These are phyloP conservation scores for Aix galericulata DNA, from an alignment of 2,113 vertebrate genomes.

Conservation along the genomic window DNA sequence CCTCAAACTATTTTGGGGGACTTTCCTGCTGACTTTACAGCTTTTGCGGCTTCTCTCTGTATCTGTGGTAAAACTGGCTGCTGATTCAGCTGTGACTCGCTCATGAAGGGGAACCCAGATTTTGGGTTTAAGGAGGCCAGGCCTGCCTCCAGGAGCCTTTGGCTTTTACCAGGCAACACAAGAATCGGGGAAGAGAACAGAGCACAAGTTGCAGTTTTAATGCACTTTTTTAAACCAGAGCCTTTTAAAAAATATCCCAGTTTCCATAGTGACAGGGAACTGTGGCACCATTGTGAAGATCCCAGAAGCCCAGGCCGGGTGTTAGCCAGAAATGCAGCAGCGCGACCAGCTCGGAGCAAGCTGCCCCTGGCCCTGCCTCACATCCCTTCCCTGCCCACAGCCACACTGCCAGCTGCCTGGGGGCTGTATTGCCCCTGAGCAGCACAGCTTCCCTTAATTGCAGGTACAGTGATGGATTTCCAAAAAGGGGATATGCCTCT, in stretches of 20 bases:
- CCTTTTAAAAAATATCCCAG: slow-evolving; percentile 9
- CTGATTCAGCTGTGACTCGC: slow-evolving; percentile 12
- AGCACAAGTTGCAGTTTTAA: slow-evolving; percentile 34
- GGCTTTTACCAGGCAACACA: slow-evolving; percentile 6
- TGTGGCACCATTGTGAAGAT: slow-evolving; percentile 58
- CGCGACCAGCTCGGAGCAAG: background rate
- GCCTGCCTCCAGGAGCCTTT: background rate
- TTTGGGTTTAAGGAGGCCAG: background rate
- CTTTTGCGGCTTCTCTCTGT: background rate
- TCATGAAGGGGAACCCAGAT: background rate
- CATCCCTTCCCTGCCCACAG: background rate
- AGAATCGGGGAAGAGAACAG: background rate
- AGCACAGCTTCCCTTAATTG: background rate
- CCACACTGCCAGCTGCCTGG: background rate
- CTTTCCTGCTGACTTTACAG: background rate
- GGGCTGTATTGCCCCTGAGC: background rate
- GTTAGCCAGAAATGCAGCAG: slow-evolving; percentile 26
- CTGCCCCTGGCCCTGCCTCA: background rate
- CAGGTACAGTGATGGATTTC: background rate
- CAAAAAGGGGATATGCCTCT: background rate
- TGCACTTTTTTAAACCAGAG: slow-evolving; percentile 26
- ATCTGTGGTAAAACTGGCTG: background rate
- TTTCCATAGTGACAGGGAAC: slow-evolving; percentile 63
- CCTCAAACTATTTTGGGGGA: background rate
- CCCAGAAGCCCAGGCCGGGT: background rate